Conservation (phyloP, 2,888 invertebrate species). For the Sarcophaga carnaria region DNA sequence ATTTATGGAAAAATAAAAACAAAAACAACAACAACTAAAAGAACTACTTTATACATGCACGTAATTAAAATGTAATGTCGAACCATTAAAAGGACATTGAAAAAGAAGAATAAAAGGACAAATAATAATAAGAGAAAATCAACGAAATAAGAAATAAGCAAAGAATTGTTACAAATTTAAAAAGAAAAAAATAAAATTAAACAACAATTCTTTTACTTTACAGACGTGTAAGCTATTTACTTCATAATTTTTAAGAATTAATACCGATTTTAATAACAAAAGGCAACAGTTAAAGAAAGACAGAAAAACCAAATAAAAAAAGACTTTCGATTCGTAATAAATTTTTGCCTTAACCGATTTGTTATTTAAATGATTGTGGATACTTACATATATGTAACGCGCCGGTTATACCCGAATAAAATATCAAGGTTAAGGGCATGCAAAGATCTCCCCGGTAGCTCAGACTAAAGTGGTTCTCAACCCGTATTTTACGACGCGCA, state of each 20-base stretch:
- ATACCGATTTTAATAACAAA: too few species aligned
- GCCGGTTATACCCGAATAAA: too few species aligned
- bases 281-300: not conserved
- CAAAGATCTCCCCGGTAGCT: too few species aligned
- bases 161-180: not conserved
- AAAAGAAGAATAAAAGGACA: conserved; percentile 1
- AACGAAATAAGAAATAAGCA: not conserved
- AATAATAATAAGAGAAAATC: not conserved
- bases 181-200: not conserved
- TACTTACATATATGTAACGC: too few species aligned
- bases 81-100: conserved; percentile 54
- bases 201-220: too few species aligned
- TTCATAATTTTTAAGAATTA: too few species aligned
- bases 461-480: too few species aligned
- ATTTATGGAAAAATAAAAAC: conserved; percentile 23
- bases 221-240: too few species aligned
- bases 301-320: not conserved
- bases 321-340: not conserved
- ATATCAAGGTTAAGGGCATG: too few species aligned
- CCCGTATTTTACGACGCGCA: too few species aligned
- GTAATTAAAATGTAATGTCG: conserved; percentile 53
- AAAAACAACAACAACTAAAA: not conserved
- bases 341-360: not conserved
- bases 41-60: not conserved
- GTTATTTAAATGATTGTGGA: not conserved